phyloP scores from a whole-genome alignment of 2,113 vertebrate species.

The Podarcis raffonei region DNA sequence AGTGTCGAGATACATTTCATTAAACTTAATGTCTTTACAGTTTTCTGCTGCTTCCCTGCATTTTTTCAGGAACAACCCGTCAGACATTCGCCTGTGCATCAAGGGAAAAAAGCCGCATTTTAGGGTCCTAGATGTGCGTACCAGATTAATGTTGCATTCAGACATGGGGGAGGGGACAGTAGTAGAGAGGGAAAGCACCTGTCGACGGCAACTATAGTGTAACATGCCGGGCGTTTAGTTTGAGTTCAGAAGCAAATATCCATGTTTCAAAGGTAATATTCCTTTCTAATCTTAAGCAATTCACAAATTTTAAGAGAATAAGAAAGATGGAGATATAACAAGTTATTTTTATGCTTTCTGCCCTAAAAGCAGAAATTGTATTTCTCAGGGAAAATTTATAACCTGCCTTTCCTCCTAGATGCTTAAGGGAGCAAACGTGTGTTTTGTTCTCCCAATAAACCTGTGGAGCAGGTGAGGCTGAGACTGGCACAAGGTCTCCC shows the following conservation, averaged over 20 bases:
- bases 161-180: background rate
- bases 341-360: background rate
- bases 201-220: background rate
- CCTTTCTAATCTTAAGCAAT: background rate
- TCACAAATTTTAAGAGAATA: background rate
- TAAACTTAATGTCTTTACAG: conserved; percentile 95
- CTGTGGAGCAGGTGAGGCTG: too few relatives aligned
- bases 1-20: conserved; percentile 97
- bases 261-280: background rate
- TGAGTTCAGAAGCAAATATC: background rate
- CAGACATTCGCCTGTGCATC: conserved; percentile 92
- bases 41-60: conserved; percentile 96
- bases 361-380: background rate
- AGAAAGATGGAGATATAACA: background rate
- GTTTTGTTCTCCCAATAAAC: too few relatives aligned
- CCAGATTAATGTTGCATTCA: background rate
- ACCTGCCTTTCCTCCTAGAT: too few relatives aligned
- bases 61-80: conserved; percentile 93
- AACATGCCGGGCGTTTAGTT: background rate
- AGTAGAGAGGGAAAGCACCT: background rate
- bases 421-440: too few relatives aligned
- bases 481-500: too few relatives aligned
- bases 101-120: background rate
- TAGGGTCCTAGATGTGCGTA: background rate
- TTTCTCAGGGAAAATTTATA: background rate